These are phyloP conservation scores for Molorchus minor DNA, from an alignment of 2,888 invertebrate genomes.

Conservation along the genomic window DNA sequence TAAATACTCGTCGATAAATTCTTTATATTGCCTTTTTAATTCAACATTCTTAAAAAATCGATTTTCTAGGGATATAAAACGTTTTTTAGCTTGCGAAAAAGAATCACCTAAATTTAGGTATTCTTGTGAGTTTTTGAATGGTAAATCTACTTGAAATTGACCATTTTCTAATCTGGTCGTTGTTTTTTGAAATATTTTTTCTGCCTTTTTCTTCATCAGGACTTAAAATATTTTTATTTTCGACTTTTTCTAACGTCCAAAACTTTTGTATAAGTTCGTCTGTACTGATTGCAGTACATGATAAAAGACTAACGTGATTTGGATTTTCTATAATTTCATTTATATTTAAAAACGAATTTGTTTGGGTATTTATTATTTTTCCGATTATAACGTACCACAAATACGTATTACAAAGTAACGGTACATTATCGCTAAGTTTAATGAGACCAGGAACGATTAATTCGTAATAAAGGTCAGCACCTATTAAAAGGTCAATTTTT, in stretches of 20 bases:
- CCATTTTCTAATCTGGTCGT: neutral
- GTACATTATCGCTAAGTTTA: neutral
- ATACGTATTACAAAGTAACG: neutral
- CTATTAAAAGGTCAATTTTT: neutral
- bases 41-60: neutral
- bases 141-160: neutral
- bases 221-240: neutral
- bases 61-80: neutral
- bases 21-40: neutral
- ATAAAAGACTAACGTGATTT: too few relatives aligned
- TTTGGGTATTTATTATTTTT: neutral
- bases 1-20: neutral
- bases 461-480: neutral
- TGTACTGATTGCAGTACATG: too few relatives aligned
- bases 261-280: neutral
- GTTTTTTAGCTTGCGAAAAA: neutral
- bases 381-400: neutral
- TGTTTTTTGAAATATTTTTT: neutral
- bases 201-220: neutral
- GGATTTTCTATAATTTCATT: neutral
- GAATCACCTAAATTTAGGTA: neutral
- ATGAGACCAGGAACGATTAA: neutral
- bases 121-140: conserved; percentile 5
- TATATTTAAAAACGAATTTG: neutral
- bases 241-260: neutral